A percentile compares a stretch with the other conserved stretches of the same genome.
These are phyloP conservation scores for Hypomecis atomaria DNA, from an alignment of 2,888 invertebrate genomes.

Conservation along the genomic window DNA sequence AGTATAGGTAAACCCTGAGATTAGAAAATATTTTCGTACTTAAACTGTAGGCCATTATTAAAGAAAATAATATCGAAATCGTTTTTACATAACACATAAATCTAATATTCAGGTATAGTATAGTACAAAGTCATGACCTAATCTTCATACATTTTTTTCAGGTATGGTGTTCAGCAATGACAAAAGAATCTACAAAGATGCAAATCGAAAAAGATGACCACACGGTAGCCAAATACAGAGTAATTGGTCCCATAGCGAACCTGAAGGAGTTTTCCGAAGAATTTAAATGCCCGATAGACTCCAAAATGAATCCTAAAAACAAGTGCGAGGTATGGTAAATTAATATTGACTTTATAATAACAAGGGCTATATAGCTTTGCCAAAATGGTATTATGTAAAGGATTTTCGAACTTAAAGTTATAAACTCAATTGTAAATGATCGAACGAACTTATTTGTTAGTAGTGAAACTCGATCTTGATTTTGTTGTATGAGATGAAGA, in stretches of 20 bases:
- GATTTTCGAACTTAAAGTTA: constrained; percentile 27
- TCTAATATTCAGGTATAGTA: no score
- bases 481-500: no score
- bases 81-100: no score
- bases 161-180: constrained; percentile 96
- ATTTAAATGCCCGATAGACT: constrained; percentile 90
- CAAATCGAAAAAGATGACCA: constrained; percentile 97
- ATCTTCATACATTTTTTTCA: constrained; percentile 50
- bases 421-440: not conserved
- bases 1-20: no score
- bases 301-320: constrained; percentile 92
- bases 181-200: constrained; percentile 92
- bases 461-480: no score
- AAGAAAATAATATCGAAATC: no score
- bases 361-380: constrained; percentile 29
- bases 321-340: constrained; percentile 95
- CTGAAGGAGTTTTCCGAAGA: constrained; percentile 92
- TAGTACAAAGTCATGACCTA: constrained; percentile 6
- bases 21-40: no score
- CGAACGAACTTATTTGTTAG: no score
- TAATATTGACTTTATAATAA: constrained; percentile 4
- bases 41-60: no score
- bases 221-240: constrained; percentile 93
- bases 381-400: constrained; percentile 20
- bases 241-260: constrained; percentile 94